Percentiles rank a stretch among this genome's conserved stretches.
phyloP scores from a whole-genome alignment of 1,140 invertebrate genomes.

The Drosophila sechellia region DNA sequence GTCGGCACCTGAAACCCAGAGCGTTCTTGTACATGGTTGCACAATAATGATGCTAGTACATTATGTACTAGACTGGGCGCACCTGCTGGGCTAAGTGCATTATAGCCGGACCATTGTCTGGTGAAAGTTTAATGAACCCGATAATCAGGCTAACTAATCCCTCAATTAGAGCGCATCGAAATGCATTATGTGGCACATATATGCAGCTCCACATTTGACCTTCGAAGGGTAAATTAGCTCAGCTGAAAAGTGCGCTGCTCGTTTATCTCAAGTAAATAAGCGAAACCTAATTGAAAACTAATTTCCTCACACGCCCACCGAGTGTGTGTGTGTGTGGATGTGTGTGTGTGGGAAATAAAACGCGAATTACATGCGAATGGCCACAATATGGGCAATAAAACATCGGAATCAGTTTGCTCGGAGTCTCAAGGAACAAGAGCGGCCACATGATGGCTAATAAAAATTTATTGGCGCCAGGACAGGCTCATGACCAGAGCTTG shows the following conservation, averaged over 20 bases:
- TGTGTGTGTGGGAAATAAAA: conserved; percentile 50
- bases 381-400: conserved; percentile 77
- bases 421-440: conserved; percentile 63
- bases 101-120: conserved; percentile 30
- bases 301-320: conserved; percentile 52
- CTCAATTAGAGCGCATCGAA: conserved; percentile 22
- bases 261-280: conserved; percentile 33
- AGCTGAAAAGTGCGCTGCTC: conserved; percentile 1
- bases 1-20: conserved; percentile 3
- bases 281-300: conserved; percentile 75
- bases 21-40: conserved; percentile 20
- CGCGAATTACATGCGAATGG: conserved; percentile 74
- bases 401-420: conserved; percentile 76
- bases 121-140: conserved; percentile 58
- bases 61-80: conserved; percentile 11
- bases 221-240: not conserved
- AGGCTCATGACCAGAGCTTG: conserved; percentile 54
- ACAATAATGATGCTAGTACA: conserved; percentile 25
- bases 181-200: conserved; percentile 19
- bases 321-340: conserved; percentile 3
- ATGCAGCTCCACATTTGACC: not conserved
- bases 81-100: conserved; percentile 26
- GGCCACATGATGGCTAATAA: conserved; percentile 79
- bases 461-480: conserved; percentile 80
- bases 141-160: conserved; percentile 63